Evolutionary conservation across 2,113 vertebrate genomes (phyloP), one percentile per base, ranked within the genome.

Genomic region (Morone chrysops): DNA sequence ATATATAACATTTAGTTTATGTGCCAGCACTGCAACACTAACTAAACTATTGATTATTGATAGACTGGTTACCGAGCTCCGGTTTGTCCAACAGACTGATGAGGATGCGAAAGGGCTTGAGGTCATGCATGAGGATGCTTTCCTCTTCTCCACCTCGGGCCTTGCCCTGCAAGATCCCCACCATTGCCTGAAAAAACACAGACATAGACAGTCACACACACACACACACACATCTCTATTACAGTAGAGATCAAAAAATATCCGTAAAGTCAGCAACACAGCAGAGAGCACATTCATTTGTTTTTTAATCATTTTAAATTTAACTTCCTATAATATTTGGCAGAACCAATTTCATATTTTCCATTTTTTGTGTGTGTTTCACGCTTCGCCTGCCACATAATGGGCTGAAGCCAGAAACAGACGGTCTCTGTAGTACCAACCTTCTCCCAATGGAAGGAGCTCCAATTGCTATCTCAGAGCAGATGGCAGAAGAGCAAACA

Each of bases 61-160:
- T 12, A 57, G 20, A 72, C 6, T 14, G 22, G 20, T 91, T 97
- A 99, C 98, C 98, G 74, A 99, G 95, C 84, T 99, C 98, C 70
- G 98, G 98, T 91, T 99, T 99, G 94, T 99, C 98, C 93, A 99
- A 93, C 75, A 99, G 95, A 92, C 98, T 99, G 92, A 99, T 99
- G 82, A 99, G 97, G 95, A 99, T 99, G 75, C 98, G 97, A 87
- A 99, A 99, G 18, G 98, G 98, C 93, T 99, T 99, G 70, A 99
- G 95, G 91, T 99, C 98, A 47, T 99, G 98, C 96, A 97, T 98
- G 85, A 98, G 93, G 1, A 97, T 94, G 79, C 96, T 99, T 89
- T 99, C 98, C 83, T 96, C 96, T 90, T 99, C 96, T 87, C 97
- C 97, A 18, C 96, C 96, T 40, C 94, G 84, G 69, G 96, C 97